Conservation (phyloP, 2,797 vertebrate genomes). For the Periophthalmus magnuspinnatus region DNA sequence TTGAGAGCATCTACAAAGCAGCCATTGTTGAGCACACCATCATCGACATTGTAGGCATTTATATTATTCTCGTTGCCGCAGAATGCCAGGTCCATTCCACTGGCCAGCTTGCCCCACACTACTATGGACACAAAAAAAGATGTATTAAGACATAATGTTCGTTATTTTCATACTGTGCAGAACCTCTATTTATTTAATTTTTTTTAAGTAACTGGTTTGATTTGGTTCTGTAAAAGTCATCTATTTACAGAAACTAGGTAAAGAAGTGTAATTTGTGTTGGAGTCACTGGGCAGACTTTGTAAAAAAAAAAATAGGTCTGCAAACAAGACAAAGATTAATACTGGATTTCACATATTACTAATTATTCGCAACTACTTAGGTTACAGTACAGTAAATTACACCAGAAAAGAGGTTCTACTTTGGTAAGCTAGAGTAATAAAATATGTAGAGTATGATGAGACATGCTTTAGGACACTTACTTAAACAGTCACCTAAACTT, state of each 20-base stretch:
- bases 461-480: background rate
- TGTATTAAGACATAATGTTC: background rate
- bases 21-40: slow-evolving; percentile 86
- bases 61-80: slow-evolving; percentile 82
- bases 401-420: background rate
- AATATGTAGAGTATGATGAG: background rate
- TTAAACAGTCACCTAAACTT: background rate
- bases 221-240: background rate
- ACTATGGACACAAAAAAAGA: slow-evolving; percentile 16
- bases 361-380: background rate
- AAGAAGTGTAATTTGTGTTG: background rate
- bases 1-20: slow-evolving; percentile 98
- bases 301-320: background rate
- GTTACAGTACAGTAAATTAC: background rate
- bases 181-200: background rate
- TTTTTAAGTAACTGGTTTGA: background rate
- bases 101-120: background rate
- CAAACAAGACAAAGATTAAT: background rate
- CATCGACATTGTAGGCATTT: slow-evolving; percentile 83
- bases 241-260: background rate
- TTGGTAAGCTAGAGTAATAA: background rate
- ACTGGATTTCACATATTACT: background rate
- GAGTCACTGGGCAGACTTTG: background rate
- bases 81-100: slow-evolving; percentile 86
- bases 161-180: background rate